Evolutionary conservation across 2,888 invertebrate species (phyloP).

Genomic region (Oxyteleia sp.): DNA sequence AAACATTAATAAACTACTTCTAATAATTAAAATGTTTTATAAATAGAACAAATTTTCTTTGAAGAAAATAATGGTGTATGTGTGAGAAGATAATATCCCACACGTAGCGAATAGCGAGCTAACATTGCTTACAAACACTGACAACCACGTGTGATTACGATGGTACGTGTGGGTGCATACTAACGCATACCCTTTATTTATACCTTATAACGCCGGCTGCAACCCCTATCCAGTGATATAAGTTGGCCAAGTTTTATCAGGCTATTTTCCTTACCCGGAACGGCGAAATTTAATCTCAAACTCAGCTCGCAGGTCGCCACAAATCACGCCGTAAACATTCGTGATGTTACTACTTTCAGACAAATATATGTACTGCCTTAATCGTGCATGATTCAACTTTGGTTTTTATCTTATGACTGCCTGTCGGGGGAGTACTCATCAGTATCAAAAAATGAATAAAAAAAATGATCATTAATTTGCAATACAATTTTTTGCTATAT

Average conservation of each 20-base stretch:
- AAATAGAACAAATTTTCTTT: not conserved
- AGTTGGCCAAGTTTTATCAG: slow-evolving; percentile 85
- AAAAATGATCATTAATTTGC: too few relatives aligned
- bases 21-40: not conserved
- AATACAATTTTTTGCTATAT: too few relatives aligned
- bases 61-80: slow-evolving; percentile 16
- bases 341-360: slow-evolving; percentile 79
- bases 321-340: slow-evolving; percentile 86
- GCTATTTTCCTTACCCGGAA: slow-evolving; percentile 85
- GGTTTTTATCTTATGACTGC: slow-evolving; percentile 54
- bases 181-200: slow-evolving; percentile 66
- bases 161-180: slow-evolving; percentile 64
- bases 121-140: slow-evolving; percentile 49
- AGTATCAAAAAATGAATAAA: slow-evolving; percentile 5
- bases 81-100: slow-evolving; percentile 52
- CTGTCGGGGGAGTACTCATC: slow-evolving; percentile 23
- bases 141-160: slow-evolving; percentile 54
- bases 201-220: slow-evolving; percentile 61
- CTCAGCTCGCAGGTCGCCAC: slow-evolving; percentile 83
- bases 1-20: not conserved
- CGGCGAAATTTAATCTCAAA: slow-evolving; percentile 86
- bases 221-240: slow-evolving; percentile 75
- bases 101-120: slow-evolving; percentile 51
- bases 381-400: slow-evolving; percentile 67
- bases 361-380: slow-evolving; percentile 70